Evolutionary conservation across 1,140 invertebrate genomes (phyloP).

Genomic region (Oscheius sp.): DNA sequence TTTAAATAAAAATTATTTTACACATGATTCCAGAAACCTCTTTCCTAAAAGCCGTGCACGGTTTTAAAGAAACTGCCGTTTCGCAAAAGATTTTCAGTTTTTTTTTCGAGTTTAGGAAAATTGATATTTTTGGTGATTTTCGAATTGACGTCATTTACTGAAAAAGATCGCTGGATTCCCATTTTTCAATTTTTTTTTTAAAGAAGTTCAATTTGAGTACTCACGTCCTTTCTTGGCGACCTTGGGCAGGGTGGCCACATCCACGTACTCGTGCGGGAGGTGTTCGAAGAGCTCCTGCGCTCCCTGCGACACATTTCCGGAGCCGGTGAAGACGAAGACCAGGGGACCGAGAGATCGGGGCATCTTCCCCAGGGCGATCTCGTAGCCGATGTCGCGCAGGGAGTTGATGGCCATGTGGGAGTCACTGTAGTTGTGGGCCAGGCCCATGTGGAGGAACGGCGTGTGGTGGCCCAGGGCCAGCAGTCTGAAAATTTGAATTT

Average conservation of each 20-base stretch:
- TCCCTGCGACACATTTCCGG: constrained; percentile 75
- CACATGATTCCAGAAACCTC: no score
- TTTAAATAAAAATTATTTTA: no score
- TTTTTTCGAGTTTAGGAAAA: no score
- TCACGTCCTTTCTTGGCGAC: constrained; percentile 92
- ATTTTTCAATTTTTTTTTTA: not conserved
- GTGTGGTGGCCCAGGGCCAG: constrained; percentile 95
- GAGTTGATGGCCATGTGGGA: constrained; percentile 95
- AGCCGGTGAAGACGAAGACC: constrained; percentile 96
- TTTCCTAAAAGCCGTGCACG: no score
- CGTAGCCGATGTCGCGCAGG: constrained; percentile 93
- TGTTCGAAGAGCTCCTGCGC: constrained; percentile 98
- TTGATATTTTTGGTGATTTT: no score
- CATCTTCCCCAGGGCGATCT: constrained; percentile 93
- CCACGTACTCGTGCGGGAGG: constrained; percentile 92
- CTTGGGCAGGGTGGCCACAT: constrained; percentile 86
- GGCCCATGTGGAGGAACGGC: constrained; percentile 97
- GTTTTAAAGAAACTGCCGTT: no score
- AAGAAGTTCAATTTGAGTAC: constrained; percentile 53
- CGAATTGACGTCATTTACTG: not conserved
- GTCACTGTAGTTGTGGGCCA: constrained; percentile 95
- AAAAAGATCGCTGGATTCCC: no score
- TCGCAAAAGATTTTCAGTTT: no score
- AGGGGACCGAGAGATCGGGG: constrained; percentile 94
- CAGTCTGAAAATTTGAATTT: not conserved